Conservation (phyloP, 2,113 vertebrate species). For the Hassar affinis region DNA sequence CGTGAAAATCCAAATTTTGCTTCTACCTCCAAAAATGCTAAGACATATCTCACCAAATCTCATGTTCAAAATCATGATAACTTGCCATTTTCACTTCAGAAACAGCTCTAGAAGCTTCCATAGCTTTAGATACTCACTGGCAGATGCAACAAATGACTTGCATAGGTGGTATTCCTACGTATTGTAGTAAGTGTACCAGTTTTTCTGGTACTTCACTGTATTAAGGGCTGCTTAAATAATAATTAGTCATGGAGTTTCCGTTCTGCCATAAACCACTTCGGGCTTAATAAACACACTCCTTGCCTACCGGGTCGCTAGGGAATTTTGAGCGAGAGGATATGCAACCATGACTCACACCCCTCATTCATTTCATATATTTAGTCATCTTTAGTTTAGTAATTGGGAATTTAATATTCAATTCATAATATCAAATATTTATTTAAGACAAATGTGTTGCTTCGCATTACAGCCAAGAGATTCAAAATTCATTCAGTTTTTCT, state of each 20-base stretch:
- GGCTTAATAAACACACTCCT: neutral
- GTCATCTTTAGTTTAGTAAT: neutral
- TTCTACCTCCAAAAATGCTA: too few species aligned
- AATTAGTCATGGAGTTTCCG: constrained; percentile 1
- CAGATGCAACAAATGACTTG: too few species aligned
- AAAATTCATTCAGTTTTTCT: neutral
- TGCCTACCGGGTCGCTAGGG: neutral
- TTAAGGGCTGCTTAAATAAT: neutral
- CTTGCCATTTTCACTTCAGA: too few species aligned
- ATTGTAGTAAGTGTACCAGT: too few species aligned
- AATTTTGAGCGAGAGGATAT: neutral
- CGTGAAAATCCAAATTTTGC: too few species aligned
- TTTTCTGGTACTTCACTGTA: too few species aligned
- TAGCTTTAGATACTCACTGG: too few species aligned
- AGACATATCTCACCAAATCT: too few species aligned
- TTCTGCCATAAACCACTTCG: neutral
- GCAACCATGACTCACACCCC: neutral
- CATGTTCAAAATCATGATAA: too few species aligned
- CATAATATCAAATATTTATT: neutral
- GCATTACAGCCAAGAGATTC: neutral
- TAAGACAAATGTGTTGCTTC: neutral
- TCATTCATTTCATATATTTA: neutral
- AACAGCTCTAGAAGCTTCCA: too few species aligned
- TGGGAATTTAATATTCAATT: neutral
- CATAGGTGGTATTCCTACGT: too few species aligned